Evolutionary conservation across 2,113 vertebrate genomes (phyloP).

Genomic region (Phalacrocorax aristotelis): DNA sequence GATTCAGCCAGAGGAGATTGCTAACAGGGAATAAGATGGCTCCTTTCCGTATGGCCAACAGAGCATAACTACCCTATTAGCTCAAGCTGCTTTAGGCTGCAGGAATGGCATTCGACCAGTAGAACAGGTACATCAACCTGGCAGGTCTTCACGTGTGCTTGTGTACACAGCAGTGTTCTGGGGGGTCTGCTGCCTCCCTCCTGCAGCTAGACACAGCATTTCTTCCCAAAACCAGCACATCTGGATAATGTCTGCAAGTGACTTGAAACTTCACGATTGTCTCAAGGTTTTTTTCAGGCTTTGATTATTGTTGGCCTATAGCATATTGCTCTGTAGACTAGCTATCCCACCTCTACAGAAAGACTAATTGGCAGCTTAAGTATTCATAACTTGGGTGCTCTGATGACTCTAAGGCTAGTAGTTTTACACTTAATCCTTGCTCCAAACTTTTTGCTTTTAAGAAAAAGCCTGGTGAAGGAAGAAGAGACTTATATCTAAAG

Average conservation of each 20-base stretch:
- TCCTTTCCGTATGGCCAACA: not conserved
- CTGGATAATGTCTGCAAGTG: rapidly evolving
- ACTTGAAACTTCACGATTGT: not conserved
- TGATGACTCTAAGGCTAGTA: not conserved
- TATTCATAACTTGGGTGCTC: not conserved
- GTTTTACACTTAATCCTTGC: not conserved
- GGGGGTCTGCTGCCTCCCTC: not conserved
- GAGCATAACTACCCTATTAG: not conserved
- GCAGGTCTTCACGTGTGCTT: not conserved
- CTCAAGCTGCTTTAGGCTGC: not conserved
- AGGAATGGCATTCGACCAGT: not conserved
- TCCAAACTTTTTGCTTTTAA: not conserved
- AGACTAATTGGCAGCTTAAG: rapidly evolving
- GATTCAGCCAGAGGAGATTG: not conserved
- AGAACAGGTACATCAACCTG: not conserved
- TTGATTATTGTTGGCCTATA: not conserved
- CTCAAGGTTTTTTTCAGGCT: not conserved
- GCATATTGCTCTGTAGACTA: not conserved
- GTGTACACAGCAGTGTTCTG: rapidly evolving
- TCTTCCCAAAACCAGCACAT: not conserved
- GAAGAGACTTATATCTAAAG: not conserved
- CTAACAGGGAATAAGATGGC: not conserved
- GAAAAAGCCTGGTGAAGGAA: not conserved
- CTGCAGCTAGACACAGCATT: not conserved
- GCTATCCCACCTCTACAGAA: not conserved